Evolutionary conservation across 2,888 invertebrate genomes (phyloP), one percentile per base, ranked within the genome.

Genomic region (Pseudoips prasinana): DNA sequence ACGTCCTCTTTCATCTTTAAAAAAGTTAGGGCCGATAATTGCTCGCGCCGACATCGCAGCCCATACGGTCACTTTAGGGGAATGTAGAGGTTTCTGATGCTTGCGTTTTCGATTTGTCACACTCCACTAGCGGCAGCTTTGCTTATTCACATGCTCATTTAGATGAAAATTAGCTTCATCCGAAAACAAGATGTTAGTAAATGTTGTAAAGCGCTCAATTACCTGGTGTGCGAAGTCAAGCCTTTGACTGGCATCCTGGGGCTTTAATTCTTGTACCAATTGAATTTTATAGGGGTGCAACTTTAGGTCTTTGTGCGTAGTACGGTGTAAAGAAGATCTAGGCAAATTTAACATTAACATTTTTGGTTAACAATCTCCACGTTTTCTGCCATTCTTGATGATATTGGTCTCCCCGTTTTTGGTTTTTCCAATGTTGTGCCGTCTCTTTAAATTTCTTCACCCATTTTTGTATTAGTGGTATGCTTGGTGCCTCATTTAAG

Each of bases 41-140:
- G n/a, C n/a, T n/a, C n/a, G n/a, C n/a, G n/a, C n/a, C n/a, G n/a
- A n/a, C n/a, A n/a, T n/a, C n/a, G n/a, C n/a, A n/a, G n/a, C n/a
- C n/a, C n/a, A n/a, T n/a, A n/a, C n/a, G n/a, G n/a, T n/a, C n/a
- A n/a, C n/a, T n/a, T n/a, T n/a, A n/a, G n/a, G n/a, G n/a, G n/a
- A n/a, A n/a, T n/a, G n/a, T n/a, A n/a, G n/a, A n/a, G n/a, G n/a
- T n/a, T 39, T 41, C 28, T 46, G 33, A 36, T 46, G 49, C 19
- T 54, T 51, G 6, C 20, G 29, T 35, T 42, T 36, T 24, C 38
- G 42, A 31, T 46, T 46, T 0, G 14, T 34, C 7, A 31, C 25
- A n/a, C 33, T 35, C 45, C 48, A 50, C 24, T 48, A 45, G 17
- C 46, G 35, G 20, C 49, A 49, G 20, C 41, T 46, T 11, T 45